phyloP scores from a whole-genome alignment of 2,797 vertebrate species.

The Channa striata region DNA sequence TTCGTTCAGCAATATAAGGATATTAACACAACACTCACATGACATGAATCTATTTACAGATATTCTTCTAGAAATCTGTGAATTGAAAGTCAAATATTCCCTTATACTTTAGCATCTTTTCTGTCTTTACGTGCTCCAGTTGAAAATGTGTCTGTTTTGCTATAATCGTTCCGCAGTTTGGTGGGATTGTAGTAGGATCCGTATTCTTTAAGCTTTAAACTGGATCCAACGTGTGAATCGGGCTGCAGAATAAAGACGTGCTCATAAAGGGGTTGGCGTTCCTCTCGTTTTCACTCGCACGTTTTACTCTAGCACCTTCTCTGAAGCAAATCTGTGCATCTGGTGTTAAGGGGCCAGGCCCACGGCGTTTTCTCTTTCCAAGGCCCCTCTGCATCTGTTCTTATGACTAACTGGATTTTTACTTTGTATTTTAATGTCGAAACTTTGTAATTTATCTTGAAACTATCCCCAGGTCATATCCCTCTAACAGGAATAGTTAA shows the following conservation, averaged over 20 bases:
- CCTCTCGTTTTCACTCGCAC: conserved; percentile 11
- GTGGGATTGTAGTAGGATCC: no score
- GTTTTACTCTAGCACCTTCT: conserved; percentile 26
- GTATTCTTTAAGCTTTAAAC: not conserved
- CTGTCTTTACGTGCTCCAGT: no score
- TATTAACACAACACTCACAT: no score
- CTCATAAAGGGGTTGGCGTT: not conserved
- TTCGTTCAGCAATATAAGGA: no score
- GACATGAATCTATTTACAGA: no score
- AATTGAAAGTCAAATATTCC: no score
- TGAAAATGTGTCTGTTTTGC: no score
- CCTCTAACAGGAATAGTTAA: no score
- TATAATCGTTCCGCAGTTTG: no score
- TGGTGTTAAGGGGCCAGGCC: conserved; percentile 30
- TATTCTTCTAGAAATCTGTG: no score
- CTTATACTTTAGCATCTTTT: no score
- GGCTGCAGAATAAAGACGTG: conserved; percentile 21
- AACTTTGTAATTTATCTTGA: conserved; percentile 28
- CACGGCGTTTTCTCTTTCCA: conserved; percentile 43
- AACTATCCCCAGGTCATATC: conserved; percentile 38
- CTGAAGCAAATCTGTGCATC: conserved; percentile 2
- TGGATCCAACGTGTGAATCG: not conserved
- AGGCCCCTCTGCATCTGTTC: conserved; percentile 38
- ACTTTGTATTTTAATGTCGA: conserved; percentile 41
- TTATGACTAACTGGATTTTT: conserved; percentile 53